Conservation (phyloP, 2,888 invertebrate species). For the Polymixis lichenea region DNA sequence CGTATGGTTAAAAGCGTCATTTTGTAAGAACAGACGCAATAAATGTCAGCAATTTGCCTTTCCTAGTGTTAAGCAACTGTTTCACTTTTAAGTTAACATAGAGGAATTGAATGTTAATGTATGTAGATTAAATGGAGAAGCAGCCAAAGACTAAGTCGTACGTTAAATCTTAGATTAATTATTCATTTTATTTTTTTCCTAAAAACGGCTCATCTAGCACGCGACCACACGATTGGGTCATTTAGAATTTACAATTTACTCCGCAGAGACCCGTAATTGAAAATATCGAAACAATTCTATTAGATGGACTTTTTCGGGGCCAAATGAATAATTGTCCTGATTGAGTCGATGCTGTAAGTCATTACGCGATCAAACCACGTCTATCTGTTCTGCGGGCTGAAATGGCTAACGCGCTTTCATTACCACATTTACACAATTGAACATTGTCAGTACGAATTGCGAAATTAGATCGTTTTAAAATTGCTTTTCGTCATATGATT, state of each 20-base stretch:
- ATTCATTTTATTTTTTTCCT: neutral
- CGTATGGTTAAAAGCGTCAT: slow-evolving; percentile 66
- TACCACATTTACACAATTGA: slow-evolving; percentile 86
- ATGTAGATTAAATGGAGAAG: slow-evolving; percentile 22
- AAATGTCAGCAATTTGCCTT: slow-evolving; percentile 70
- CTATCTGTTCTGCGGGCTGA: slow-evolving; percentile 69
- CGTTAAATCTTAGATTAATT: neutral
- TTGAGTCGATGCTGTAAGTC: slow-evolving; percentile 67
- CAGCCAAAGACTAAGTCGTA: neutral
- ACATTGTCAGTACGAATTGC: slow-evolving; percentile 84
- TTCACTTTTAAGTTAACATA: slow-evolving; percentile 61
- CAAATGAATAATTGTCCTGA: slow-evolving; percentile 63
- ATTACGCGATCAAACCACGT: slow-evolving; percentile 68
- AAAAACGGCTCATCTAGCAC: slow-evolving; percentile 1
- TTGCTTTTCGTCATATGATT: slow-evolving; percentile 87
- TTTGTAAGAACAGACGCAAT: slow-evolving; percentile 70
- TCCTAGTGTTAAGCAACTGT: slow-evolving; percentile 67
- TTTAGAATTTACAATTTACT: slow-evolving; percentile 36
- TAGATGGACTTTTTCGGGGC: slow-evolving; percentile 43
- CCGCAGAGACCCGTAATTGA: slow-evolving; percentile 45
- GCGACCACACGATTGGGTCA: slow-evolving; percentile 5
- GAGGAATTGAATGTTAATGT: slow-evolving; percentile 57
- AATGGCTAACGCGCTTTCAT: slow-evolving; percentile 79
- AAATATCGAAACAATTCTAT: slow-evolving; percentile 55
- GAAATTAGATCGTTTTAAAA: slow-evolving; percentile 85